phyloP scores from a whole-genome alignment of 2,113 vertebrate species.

The Hippocampus guttulatus region DNA sequence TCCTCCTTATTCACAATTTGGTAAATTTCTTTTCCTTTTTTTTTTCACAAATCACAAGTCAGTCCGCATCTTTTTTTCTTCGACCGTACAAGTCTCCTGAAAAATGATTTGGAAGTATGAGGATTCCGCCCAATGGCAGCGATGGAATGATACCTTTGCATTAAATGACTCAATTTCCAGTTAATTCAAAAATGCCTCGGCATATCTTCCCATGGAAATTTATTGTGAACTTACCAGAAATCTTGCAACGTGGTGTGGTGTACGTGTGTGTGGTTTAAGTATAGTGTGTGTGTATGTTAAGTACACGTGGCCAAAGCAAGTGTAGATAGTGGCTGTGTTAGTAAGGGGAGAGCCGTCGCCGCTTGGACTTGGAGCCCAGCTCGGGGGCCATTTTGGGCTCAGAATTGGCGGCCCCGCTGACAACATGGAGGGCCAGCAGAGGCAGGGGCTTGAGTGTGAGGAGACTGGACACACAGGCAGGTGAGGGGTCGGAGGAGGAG shows the following conservation, averaged over 20 bases:
- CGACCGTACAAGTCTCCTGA: no score
- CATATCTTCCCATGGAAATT: not conserved
- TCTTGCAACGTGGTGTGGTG: slow-evolving; percentile 1
- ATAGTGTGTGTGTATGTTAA: slow-evolving; percentile 25
- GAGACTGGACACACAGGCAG: slow-evolving; percentile 88
- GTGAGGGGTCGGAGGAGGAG: slow-evolving; percentile 87
- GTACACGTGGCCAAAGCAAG: slow-evolving; percentile 58
- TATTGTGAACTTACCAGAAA: not conserved
- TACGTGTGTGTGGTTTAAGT: slow-evolving; percentile 20
- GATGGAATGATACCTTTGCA: not conserved
- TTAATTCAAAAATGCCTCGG: no score
- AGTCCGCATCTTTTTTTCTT: no score
- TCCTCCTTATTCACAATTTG: no score
- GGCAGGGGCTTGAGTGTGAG: slow-evolving; percentile 92
- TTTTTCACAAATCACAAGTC: no score
- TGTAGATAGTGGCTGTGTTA: slow-evolving; percentile 68
- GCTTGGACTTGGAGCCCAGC: slow-evolving; percentile 81
- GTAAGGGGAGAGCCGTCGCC: slow-evolving; percentile 89
- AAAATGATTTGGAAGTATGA: no score
- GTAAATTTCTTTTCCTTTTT: no score
- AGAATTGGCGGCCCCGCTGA: slow-evolving; percentile 77
- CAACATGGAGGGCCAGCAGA: slow-evolving; percentile 92
- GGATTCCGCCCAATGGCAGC: no score
- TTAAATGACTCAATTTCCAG: not conserved
- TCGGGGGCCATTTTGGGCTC: slow-evolving; percentile 71